phyloP scores from a whole-genome alignment of 2,888 invertebrate genomes.

The Ennomos erosarius region DNA sequence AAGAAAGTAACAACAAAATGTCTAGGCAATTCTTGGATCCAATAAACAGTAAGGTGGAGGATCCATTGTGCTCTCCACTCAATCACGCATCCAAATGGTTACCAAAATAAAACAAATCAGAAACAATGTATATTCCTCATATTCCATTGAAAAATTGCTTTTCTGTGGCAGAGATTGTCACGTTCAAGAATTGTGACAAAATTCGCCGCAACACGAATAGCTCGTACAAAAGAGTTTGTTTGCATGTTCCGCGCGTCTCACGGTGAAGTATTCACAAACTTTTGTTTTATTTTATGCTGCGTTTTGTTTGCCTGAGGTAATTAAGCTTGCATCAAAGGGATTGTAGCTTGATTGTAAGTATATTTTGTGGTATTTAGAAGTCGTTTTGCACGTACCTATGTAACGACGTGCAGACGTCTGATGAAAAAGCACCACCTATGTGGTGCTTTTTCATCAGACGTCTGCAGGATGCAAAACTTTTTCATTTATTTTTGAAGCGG shows the following conservation, averaged over 20 bases:
- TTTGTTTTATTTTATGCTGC: constrained; percentile 11
- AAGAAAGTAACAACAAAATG: too few species aligned
- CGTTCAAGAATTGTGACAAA: constrained; percentile 24
- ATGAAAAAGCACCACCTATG: too few species aligned
- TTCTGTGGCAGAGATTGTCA: constrained; percentile 21
- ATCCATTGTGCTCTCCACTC: background rate
- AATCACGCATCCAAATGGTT: constrained; percentile 13
- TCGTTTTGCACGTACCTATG: too few species aligned
- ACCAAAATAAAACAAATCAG: constrained; percentile 23
- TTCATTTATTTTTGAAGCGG: too few species aligned
- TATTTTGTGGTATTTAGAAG: background rate
- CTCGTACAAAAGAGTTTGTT: constrained; percentile 29
- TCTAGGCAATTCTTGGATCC: too few species aligned
- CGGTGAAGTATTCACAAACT: constrained; percentile 21
- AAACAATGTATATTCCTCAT: constrained; percentile 2
- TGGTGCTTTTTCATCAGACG: too few species aligned
- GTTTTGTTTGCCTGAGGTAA: constrained; percentile 9
- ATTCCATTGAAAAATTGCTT: constrained; percentile 30
- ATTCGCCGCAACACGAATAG: constrained; percentile 13
- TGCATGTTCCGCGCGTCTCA: constrained; percentile 26
- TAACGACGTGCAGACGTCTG: too few species aligned
- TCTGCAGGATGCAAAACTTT: too few species aligned
- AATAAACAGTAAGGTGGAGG: too few species aligned
- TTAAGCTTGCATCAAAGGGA: constrained; percentile 3
- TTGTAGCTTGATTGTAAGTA: too few species aligned